Base-by-base conservation (phyloP, 2,888 invertebrate genomes). In the Pachymerium ferrugineum region DNA sequence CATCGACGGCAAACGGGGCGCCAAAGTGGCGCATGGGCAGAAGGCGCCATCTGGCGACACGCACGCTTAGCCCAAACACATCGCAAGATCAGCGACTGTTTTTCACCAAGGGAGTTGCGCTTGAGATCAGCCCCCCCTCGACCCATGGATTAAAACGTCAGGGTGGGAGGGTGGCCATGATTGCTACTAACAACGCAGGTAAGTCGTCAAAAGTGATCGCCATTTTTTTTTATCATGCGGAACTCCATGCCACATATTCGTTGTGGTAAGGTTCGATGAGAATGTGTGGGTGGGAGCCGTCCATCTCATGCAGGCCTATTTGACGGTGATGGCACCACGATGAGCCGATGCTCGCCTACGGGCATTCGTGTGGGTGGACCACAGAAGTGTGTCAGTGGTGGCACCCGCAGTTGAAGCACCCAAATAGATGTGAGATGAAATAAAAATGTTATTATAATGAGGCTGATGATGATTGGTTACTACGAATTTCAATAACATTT, bases 141-240 rank as follows among this genome's bases (percentile, higher is more conserved):
- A 62, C 62, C 62, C 62, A 62, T 62, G 62, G 62, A 62, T 62
- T 62, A 62, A 62, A 62, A 14, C 62, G 62, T n/a, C 62, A 62
- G 62, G 62, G 62, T 28, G 62, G 62, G 62, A 28, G 62, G 62
- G 62, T 62, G 62, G 62, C 28, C 62, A 62, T 62, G 62, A 28
- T 28, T 25, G 28, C 25, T 62, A 28, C 62, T 12, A 28, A 62
- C 12, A 62, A 62, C 22, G 10, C 62, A 62, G 62, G 62, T 62
- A 25, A 62, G 62, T 12, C 62, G n/a, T 3, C 14, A 3, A 25
- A 62, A 28, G 2, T 22, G 28, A 62, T 1, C 62, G 62, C 62
- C 62, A 62, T 62, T 25, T 62, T 62, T 3, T 10, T 25, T 3
- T 38, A 10, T 14, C 62, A 62, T 62, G 62, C 62, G 62, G 62